phyloP scores from a whole-genome alignment of 2,797 vertebrate genomes.

The Aplochiton taeniatus region DNA sequence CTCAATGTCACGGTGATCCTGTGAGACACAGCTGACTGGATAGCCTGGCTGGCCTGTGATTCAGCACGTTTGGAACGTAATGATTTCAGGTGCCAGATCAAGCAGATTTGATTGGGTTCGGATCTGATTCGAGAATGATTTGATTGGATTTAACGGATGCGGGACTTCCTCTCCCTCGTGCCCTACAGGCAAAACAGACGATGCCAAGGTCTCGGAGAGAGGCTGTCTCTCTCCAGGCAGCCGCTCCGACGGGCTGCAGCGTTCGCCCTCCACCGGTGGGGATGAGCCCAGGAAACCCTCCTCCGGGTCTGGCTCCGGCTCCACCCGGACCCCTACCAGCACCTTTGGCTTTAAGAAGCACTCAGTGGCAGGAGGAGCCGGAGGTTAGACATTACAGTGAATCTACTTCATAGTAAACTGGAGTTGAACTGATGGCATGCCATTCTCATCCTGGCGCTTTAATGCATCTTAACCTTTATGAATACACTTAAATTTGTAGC shows the following conservation, averaged over 20 bases:
- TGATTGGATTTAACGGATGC: no score
- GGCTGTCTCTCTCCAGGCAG: constrained; percentile 51
- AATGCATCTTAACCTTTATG: no score
- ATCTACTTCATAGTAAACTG: no score
- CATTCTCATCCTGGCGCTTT: no score
- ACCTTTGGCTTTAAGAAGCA: constrained; percentile 89
- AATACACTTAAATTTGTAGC: not conserved
- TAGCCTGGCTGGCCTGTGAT: not conserved
- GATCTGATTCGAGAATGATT: no score
- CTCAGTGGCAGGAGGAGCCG: constrained; percentile 50
- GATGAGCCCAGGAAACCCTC: constrained; percentile 85
- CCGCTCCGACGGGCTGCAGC: constrained; percentile 75
- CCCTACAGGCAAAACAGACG: constrained; percentile 84
- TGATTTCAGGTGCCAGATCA: not conserved
- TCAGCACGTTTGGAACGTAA: not conserved
- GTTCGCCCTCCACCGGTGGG: constrained; percentile 81
- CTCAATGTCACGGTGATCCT: no score
- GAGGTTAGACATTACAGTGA: not conserved
- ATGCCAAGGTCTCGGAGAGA: constrained; percentile 88
- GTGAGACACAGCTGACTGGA: no score
- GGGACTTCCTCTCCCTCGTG: not conserved
- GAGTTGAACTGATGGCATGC: no score
- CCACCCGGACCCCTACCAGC: constrained; percentile 70
- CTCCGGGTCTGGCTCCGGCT: constrained; percentile 68
- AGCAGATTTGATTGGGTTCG: no score